A percentile compares a stretch with the other conserved stretches of the same genome.
Evolutionary conservation across 2,113 vertebrate species (phyloP).

Genomic region (Onychostoma macrolepis): DNA sequence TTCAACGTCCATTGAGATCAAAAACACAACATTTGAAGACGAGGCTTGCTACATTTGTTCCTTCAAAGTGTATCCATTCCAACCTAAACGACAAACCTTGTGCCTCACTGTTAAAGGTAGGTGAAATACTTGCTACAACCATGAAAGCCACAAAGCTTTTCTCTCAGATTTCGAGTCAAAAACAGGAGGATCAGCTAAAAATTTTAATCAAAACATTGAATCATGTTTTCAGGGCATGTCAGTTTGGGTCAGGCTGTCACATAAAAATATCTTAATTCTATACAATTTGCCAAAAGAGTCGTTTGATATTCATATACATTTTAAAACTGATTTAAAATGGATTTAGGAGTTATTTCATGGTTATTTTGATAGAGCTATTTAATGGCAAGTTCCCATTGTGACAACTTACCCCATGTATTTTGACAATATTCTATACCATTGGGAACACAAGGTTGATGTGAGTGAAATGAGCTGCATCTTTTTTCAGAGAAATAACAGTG

Average conservation of each 20-base stretch:
- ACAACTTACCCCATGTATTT: neutral
- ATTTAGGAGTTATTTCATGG: neutral
- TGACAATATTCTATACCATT: neutral
- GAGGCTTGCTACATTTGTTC: slow-evolving; percentile 74
- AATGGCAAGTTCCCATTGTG: neutral
- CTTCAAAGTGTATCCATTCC: slow-evolving; percentile 70
- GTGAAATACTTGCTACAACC: neutral
- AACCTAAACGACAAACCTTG: slow-evolving; percentile 60
- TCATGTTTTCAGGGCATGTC: neutral
- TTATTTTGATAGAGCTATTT: neutral
- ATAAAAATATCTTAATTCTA: too few relatives aligned
- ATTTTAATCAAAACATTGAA: neutral
- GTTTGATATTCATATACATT: neutral
- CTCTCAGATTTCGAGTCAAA: neutral
- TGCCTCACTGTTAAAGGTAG: slow-evolving; percentile 73
- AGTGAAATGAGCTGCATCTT: neutral
- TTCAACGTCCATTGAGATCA: slow-evolving; percentile 31
- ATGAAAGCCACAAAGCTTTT: neutral
- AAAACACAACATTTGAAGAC: slow-evolving; percentile 62
- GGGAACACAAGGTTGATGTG: neutral
- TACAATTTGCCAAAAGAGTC: neutral
- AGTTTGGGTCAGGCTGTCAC: neutral
- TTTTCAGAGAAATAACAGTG: neutral
- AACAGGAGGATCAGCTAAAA: neutral
- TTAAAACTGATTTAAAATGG: neutral